Percentiles rank a stretch among this genome's conserved stretches.
phyloP scores from a whole-genome alignment of 2,113 vertebrate species.

The Scopus umbretta region DNA sequence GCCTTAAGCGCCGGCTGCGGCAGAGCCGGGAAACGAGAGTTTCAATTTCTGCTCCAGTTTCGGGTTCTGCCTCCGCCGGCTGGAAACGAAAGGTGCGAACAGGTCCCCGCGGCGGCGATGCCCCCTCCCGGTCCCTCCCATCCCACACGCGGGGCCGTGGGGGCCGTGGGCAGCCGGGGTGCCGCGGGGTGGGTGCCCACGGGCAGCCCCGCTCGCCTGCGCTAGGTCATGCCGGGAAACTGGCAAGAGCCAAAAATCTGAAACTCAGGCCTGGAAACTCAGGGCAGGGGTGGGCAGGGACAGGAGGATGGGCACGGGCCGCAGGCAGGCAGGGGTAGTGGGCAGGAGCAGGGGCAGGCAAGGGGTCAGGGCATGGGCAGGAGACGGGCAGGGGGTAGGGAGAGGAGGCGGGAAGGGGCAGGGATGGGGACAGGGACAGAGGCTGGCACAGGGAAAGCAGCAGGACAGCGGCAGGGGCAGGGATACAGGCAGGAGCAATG shows the following conservation, averaged over 20 bases:
- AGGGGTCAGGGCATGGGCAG: not conserved
- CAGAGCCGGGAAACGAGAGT: not conserved
- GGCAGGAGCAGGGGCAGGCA: not conserved
- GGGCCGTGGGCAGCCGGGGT: not conserved
- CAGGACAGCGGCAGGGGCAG: too few species aligned
- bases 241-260: too few species aligned
- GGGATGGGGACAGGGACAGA: not conserved
- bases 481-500: too few species aligned
- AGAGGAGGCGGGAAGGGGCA: not conserved
- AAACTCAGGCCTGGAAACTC: not conserved
- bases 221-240: not conserved
- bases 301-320: not conserved
- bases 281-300: not conserved
- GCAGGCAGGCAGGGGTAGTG: not conserved
- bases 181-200: not conserved
- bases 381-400: not conserved
- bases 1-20: not conserved
- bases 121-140: not conserved
- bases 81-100: not conserved
- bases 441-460: too few species aligned
- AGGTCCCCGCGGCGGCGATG: rapidly evolving
- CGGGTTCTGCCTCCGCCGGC: not conserved
- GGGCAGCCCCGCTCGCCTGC: not conserved
- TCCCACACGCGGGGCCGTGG: too few species aligned
- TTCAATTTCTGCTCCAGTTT: not conserved